phyloP scores from a whole-genome alignment of 2,797 vertebrate genomes.

The Allobates femoralis region DNA sequence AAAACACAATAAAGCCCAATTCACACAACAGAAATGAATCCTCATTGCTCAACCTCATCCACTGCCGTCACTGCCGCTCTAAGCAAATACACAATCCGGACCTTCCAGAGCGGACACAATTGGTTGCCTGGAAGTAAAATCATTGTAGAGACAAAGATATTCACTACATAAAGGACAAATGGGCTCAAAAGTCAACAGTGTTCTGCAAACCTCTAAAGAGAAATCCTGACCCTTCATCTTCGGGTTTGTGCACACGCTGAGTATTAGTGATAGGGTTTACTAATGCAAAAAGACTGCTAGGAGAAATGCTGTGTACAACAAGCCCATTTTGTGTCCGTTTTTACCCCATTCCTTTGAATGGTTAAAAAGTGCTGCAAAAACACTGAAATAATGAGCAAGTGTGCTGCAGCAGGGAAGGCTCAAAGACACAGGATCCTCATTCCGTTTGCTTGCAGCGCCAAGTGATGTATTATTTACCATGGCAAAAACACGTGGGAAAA shows the following conservation, averaged over 20 bases:
- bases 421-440: too few species aligned
- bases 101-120: background rate
- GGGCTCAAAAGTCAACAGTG: background rate
- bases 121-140: slow-evolving; percentile 23
- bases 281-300: too few species aligned
- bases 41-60: background rate
- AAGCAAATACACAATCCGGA: background rate
- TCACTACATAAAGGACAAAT: background rate
- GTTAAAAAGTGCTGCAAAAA: too few species aligned
- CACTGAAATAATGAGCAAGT: too few species aligned
- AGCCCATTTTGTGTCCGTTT: too few species aligned
- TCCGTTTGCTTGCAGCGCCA: too few species aligned
- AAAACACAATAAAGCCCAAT: background rate
- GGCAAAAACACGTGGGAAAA: too few species aligned
- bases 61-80: background rate
- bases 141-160: background rate
- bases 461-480: too few species aligned
- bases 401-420: too few species aligned
- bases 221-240: background rate
- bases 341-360: too few species aligned
- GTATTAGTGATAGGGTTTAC: too few species aligned
- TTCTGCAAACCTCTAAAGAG: background rate
- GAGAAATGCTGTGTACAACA: too few species aligned
- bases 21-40: background rate
- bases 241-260: background rate